phyloP scores from a whole-genome alignment of 1,140 invertebrate species.

The Monomorium pharaonis region DNA sequence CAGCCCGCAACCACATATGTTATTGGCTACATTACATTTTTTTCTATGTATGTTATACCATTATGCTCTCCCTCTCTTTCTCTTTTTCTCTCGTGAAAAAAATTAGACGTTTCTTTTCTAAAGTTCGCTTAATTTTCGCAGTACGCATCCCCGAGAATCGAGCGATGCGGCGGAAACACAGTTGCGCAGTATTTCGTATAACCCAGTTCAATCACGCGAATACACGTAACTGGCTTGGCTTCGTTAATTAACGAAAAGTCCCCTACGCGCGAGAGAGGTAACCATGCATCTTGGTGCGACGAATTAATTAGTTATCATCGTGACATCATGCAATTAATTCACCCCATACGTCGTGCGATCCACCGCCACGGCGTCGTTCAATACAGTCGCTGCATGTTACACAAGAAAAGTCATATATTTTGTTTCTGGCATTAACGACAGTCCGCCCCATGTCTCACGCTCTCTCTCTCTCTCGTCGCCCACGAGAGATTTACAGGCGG shows the following conservation, averaged over 20 bases:
- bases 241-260: constrained; percentile 44
- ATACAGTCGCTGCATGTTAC: constrained; percentile 4
- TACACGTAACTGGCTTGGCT: constrained; percentile 2
- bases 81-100: too few species aligned
- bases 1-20: too few species aligned
- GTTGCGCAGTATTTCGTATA: background rate
- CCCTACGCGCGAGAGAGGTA: background rate
- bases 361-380: background rate
- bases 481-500: constrained; percentile 37
- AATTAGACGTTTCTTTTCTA: background rate
- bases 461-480: background rate
- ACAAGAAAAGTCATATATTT: constrained; percentile 44
- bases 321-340: constrained; percentile 28
- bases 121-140: background rate
- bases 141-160: background rate
- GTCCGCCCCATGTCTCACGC: background rate
- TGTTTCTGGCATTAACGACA: constrained; percentile 51
- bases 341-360: background rate
- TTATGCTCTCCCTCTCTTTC: background rate
- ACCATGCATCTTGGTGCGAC: constrained; percentile 23
- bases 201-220: background rate
- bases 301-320: constrained; percentile 53
- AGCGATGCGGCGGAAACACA: background rate
- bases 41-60: too few species aligned
- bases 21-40: too few species aligned